Conservation (phyloP, 2,113 vertebrate species). For the Danio rerio region DNA sequence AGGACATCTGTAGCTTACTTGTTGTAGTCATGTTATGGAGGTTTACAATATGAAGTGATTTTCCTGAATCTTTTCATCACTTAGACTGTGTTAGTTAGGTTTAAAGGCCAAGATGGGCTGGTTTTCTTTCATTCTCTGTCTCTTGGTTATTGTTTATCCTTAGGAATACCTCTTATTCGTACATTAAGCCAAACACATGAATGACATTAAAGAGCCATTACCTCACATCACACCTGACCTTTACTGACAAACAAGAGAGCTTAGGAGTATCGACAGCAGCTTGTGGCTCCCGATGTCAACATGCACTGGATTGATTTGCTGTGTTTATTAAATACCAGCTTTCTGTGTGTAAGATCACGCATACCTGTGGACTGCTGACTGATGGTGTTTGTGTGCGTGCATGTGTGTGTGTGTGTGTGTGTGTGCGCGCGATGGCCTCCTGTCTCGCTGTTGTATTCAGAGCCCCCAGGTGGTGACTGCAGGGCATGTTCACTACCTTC, state of each 20-base stretch:
- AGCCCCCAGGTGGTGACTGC: slow-evolving; percentile 60
- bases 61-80: not conserved
- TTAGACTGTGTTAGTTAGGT: not conserved
- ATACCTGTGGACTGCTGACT: not conserved
- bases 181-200: slow-evolving; percentile 5
- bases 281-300: not conserved
- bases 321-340: slow-evolving; percentile 9
- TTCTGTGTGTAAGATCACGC: slow-evolving; percentile 4
- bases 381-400: not conserved
- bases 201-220: slow-evolving; percentile 1
- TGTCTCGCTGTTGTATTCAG: slow-evolving; percentile 48
- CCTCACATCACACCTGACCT: slow-evolving; percentile 19
- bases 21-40: not conserved
- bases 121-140: not conserved
- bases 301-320: slow-evolving; percentile 14
- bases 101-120: not conserved
- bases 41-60: not conserved
- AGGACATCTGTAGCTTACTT: not conserved
- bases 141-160: not conserved
- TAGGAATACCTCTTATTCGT: not conserved
- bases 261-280: not conserved
- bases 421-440: not conserved
- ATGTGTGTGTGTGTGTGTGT: not conserved
- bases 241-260: slow-evolving; percentile 23
- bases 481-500: slow-evolving; percentile 53